Percentiles rank a stretch among this genome's conserved stretches.
Evolutionary conservation across 2,888 invertebrate species (phyloP).

Genomic region (Leptinotarsa peninsularis): DNA sequence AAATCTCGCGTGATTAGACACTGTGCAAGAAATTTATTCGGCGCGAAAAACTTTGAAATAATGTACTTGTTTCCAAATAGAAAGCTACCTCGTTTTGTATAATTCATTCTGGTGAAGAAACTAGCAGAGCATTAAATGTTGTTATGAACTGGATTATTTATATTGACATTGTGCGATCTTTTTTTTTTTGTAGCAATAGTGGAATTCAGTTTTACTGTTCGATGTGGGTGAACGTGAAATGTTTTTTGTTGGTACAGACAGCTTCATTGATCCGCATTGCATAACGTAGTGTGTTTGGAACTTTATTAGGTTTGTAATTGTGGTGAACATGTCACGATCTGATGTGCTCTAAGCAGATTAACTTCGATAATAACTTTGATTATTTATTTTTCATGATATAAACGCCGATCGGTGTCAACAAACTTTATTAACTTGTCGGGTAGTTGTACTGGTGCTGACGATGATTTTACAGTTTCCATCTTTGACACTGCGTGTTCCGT

Average conservation of each 20-base stretch:
- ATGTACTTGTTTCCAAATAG: neutral
- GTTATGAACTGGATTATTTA: conserved; percentile 3
- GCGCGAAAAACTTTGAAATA: neutral
- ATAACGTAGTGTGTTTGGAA: neutral
- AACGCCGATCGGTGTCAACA: neutral
- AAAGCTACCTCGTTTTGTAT: conserved; percentile 8
- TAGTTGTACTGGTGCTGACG: neutral
- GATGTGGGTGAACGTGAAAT: neutral
- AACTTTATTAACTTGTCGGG: neutral
- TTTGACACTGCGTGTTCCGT: neutral
- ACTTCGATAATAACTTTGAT: neutral
- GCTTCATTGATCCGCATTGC: neutral
- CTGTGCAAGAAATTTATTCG: neutral
- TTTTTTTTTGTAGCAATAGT: neutral
- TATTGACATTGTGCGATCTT: conserved; percentile 14
- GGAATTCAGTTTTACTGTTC: neutral
- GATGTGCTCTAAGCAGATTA: neutral
- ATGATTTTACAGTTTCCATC: conserved; percentile 5
- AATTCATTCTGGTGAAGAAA: conserved; percentile 11
- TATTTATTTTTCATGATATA: neutral
- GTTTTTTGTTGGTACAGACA: neutral
- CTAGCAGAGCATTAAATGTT: conserved; percentile 9
- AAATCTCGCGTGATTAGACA: neutral
- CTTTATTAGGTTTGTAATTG: neutral
- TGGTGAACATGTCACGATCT: neutral